Evolutionary conservation across 1,140 invertebrate genomes (phyloP).

Genomic region (Euura lappo): DNA sequence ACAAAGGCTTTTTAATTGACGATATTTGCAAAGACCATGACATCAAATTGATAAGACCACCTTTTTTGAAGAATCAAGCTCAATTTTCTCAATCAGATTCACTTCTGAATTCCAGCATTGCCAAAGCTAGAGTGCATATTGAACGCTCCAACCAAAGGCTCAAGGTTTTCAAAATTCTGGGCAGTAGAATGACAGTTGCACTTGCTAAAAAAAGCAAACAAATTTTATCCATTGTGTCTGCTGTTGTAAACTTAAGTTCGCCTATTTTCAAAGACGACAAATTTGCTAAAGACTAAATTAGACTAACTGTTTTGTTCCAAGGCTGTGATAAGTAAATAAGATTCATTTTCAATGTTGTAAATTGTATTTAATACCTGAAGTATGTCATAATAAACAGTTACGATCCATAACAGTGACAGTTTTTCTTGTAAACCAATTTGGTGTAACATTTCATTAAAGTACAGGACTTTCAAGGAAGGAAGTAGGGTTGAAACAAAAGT

Average conservation of each 20-base stretch:
- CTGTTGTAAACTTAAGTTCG: slow-evolving; percentile 6
- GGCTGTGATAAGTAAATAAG: background rate
- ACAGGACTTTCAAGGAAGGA: slow-evolving; percentile 1
- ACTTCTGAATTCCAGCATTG: slow-evolving; percentile 37
- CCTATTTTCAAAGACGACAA: slow-evolving; percentile 14
- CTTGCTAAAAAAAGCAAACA: slow-evolving; percentile 12
- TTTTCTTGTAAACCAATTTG: background rate
- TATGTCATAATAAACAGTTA: no score
- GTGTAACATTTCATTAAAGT: slow-evolving; percentile 17
- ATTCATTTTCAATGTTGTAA: background rate
- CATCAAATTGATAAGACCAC: slow-evolving; percentile 15
- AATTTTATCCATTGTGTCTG: slow-evolving; percentile 18
- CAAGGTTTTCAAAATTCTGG: slow-evolving; percentile 35
- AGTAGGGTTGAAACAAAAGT: slow-evolving; percentile 2
- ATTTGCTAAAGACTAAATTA: background rate
- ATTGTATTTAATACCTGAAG: no score
- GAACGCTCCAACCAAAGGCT: slow-evolving; percentile 35
- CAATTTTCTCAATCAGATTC: slow-evolving; percentile 31
- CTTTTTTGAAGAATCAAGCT: slow-evolving; percentile 20
- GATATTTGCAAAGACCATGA: slow-evolving; percentile 20
- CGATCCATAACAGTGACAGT: no score
- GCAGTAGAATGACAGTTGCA: slow-evolving; percentile 11
- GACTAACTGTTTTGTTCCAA: no score
- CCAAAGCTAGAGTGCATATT: slow-evolving; percentile 9
- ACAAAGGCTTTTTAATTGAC: slow-evolving; percentile 26